Percentiles rank a stretch among this genome's conserved stretches.
Evolutionary conservation across 2,113 vertebrate genomes (phyloP).

Genomic region (Myiozetetes cayanensis): DNA sequence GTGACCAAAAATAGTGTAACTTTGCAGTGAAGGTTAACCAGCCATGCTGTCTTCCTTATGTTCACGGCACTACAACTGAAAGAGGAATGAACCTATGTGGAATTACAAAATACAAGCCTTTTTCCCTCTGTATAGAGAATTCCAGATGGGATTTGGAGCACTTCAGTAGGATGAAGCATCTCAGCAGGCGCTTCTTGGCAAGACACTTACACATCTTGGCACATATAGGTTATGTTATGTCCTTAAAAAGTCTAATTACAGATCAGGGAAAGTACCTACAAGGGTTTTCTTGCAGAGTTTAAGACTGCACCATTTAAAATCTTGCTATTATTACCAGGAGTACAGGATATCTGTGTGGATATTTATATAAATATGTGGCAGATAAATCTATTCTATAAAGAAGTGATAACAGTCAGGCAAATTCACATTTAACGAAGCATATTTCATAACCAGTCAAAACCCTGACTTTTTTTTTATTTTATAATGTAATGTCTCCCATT

Average conservation of each 20-base stretch:
- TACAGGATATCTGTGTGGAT: neutral
- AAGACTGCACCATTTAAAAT: neutral
- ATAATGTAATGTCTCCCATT: constrained; percentile 54
- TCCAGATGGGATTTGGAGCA: neutral
- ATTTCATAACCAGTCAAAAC: constrained; percentile 31
- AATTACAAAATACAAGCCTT: neutral
- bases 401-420: neutral
- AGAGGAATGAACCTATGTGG: neutral
- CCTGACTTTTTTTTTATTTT: neutral
- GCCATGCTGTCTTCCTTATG: neutral
- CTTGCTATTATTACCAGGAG: neutral
- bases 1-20: neutral
- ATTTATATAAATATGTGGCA: neutral
- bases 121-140: neutral
- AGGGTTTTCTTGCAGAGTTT: neutral
- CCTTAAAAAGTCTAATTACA: neutral
- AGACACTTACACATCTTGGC: neutral
- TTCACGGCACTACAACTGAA: neutral
- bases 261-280: neutral
- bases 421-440: constrained; percentile 30
- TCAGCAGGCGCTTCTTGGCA: neutral
- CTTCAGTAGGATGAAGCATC: neutral
- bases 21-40: neutral
- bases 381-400: neutral
- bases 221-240: neutral